These are phyloP conservation scores for Acrossocheilus wenchowensis DNA, from an alignment of 2,797 vertebrate species.

Conservation along the genomic window DNA sequence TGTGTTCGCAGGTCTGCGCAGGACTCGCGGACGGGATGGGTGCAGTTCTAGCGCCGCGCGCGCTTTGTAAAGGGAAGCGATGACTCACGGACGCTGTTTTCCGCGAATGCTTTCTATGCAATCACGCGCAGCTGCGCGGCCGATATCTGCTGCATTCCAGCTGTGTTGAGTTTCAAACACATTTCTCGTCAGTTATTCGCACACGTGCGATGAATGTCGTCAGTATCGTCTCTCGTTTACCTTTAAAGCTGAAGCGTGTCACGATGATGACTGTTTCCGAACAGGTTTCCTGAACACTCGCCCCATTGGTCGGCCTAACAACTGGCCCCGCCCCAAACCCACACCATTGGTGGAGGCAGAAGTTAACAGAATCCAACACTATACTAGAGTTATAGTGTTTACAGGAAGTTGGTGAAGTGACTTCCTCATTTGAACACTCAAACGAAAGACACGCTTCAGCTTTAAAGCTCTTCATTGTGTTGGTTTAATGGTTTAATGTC, in stretches of 20 bases:
- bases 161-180: not conserved
- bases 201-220: not conserved
- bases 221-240: not conserved
- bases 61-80: not conserved
- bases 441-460: not conserved
- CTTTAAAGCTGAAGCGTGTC: conserved; percentile 22
- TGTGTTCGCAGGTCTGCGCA: conserved; percentile 77
- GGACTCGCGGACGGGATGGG: conserved; percentile 86
- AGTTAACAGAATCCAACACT: not conserved
- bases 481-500: not conserved
- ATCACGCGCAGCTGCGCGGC: not conserved
- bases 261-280: not conserved
- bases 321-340: not conserved
- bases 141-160: conserved; percentile 29
- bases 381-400: not conserved
- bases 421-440: not conserved
- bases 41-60: conserved; percentile 83
- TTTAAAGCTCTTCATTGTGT: not conserved
- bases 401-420: not conserved
- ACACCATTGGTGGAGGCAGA: not conserved
- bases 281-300: not conserved
- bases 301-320: not conserved
- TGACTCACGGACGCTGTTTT: not conserved
- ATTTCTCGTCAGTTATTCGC: not conserved
- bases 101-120: conserved; percentile 19